Evolutionary conservation across 30 jellyfish, hydroid and myxozoan species (phyloP), one percentile per base, ranked within the genome.

Genomic region (Pelagia noctiluca): DNA sequence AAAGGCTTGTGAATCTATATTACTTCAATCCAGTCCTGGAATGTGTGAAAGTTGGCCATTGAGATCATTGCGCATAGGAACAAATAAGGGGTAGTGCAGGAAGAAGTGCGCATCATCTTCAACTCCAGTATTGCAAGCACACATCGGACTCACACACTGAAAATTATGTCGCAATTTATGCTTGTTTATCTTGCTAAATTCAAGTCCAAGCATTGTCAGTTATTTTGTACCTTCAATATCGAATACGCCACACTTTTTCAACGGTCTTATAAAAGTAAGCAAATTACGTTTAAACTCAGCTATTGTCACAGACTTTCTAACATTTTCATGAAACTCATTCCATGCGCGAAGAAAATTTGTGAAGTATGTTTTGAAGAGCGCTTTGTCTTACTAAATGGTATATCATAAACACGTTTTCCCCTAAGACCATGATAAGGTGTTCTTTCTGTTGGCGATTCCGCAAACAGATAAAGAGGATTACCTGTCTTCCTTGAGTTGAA

Each of bases 51-150:
- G 75, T 2, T 69, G 82, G 2, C 73, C 82, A 69, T 31, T 22
- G 73, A 69, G 82, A 69, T 69, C 82, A 34, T 69, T 30, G 22
- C 71, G 62, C 22, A 69, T 34, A 42, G 28, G 7, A 69, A 11
- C 82, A 69, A 69, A 69, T 32, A 69, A 21, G 26, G 82, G 72
- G 82, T 63, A 69, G 3, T 69, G 82, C 82, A 69, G n/a, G n/a
- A n/a, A n/a, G n/a, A n/a, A n/a, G n/a, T n/a, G n/a, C n/a, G 84
- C 84, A 71, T 71, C 46, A 42, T 71, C 84, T 71, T 37, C 84
- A 71, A 71, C 24, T 71, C 84, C 84, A 36, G 69, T 71, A 71
- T 71, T 71, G 84, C 84, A 71, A 71, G 84, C 84, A 71, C 84
- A 47, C 84, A 71, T 71, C 31, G 84, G 57, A 42, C 57, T 42